Base-by-base conservation (phyloP, 2,113 vertebrate species). In the Manacus vitellinus region DNA sequence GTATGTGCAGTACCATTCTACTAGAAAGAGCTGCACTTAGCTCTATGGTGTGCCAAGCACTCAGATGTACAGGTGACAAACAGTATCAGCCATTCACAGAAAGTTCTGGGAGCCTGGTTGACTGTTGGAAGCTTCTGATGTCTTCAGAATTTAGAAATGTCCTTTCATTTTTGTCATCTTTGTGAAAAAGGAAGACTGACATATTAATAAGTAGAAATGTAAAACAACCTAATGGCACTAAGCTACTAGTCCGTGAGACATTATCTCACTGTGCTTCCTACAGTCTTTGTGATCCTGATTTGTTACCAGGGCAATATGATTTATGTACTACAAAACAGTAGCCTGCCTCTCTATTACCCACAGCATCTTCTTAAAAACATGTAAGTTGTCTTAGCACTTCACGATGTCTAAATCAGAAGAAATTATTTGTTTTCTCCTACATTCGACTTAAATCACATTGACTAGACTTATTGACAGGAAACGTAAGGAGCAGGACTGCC, bases 151-250 rank as follows among this genome's bases (percentile, higher is more conserved):
- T 96, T 72, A 55, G 80, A 88, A 95, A 77, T 2, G 13, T 27
- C 41, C 33, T 81, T 67, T 68, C 27, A 37, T 85, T 90, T 95
- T 94, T 35, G 72, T 92, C 39, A 76, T 19, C 49, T 74, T 95
- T 92, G 81, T 87, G 82, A 91, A 80, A 93, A 94, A 78, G 33
- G 20, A 83, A 72, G 83, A 94, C 37, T 73, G 87, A 95, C 76
- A 74, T 74, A 89, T 95, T 94, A 96, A 93, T 97, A 79, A 94
- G 71, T 76, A 73, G 28, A 56, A 67, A 55, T 8, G 5, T 11
- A 74, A 88, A 93, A 27, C 19, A 59, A 73, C 12, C 49, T 55
- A 12, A 10, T 6, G 41, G 62, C 8, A 44, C 54, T 58, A 85
- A 76, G 77, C 44, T 6, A 51, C 33, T 9, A 70, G 41, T 55